phyloP scores from a whole-genome alignment of 2,888 invertebrate species.

The Catocala fraxini region DNA sequence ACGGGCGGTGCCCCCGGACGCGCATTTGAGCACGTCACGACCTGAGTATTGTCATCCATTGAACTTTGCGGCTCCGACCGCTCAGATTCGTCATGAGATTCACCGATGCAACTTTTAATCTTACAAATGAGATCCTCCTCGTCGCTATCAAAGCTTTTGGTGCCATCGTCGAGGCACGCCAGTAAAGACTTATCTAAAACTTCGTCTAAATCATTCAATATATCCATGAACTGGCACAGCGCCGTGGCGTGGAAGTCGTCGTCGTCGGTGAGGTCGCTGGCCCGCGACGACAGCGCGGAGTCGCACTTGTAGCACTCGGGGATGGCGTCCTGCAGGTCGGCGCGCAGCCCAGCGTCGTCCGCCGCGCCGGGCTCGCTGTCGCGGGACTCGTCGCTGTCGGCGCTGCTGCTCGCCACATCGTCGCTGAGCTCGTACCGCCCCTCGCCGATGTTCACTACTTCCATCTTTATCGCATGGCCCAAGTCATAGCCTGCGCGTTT shows the following conservation, averaged over 20 bases:
- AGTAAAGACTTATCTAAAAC: conserved; percentile 86
- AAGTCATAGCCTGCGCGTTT: conserved; percentile 79
- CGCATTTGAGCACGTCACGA: conserved; percentile 63
- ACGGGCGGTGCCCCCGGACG: conserved; percentile 57
- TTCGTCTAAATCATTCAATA: conserved; percentile 88
- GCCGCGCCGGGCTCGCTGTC: conserved; percentile 69
- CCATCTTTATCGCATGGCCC: conserved; percentile 83
- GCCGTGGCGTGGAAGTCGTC: conserved; percentile 84
- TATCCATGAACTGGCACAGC: conserved; percentile 84
- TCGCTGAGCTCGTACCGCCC: conserved; percentile 78
- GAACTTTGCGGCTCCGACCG: conserved; percentile 70
- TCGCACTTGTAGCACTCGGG: conserved; percentile 83
- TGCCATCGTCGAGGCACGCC: conserved; percentile 77
- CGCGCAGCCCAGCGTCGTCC: conserved; percentile 78
- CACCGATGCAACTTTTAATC: conserved; percentile 74
- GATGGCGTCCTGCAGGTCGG: conserved; percentile 81
- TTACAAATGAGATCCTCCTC: conserved; percentile 84
- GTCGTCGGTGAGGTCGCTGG: conserved; percentile 78
- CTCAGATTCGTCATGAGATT: conserved; percentile 59
- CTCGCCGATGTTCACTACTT: conserved; percentile 76
- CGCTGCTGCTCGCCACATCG: conserved; percentile 71
- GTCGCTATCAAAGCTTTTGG: conserved; percentile 75
- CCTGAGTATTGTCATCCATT: conserved; percentile 77
- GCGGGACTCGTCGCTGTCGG: conserved; percentile 75
- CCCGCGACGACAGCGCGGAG: conserved; percentile 79